Evolutionary conservation across 1,140 invertebrate genomes (phyloP).

Genomic region (Drosophila miranda): DNA sequence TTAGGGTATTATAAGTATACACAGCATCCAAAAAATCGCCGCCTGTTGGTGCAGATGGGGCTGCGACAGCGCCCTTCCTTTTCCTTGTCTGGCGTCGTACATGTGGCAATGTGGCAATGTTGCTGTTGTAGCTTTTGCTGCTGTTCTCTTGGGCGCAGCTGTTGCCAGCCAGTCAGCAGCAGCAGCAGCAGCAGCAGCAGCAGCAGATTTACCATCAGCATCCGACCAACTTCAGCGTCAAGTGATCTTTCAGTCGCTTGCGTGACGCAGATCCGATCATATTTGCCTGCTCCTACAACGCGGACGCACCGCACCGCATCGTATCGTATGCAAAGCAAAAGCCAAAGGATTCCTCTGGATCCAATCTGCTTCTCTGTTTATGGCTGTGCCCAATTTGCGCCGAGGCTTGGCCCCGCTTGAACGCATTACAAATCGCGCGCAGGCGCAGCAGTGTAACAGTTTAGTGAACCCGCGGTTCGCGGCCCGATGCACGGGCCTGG

Average conservation of each 20-base stretch:
- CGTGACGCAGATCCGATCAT: slow-evolving; percentile 60
- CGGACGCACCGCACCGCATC: slow-evolving; percentile 10
- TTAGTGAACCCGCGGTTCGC: slow-evolving; percentile 58
- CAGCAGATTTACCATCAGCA: slow-evolving; percentile 34
- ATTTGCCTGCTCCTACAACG: slow-evolving; percentile 59
- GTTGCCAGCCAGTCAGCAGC: slow-evolving; percentile 7
- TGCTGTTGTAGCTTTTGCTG: slow-evolving; percentile 13
- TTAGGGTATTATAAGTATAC: slow-evolving; percentile 62
- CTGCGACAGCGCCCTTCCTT: slow-evolving; percentile 52
- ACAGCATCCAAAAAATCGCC: slow-evolving; percentile 23
- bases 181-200: slow-evolving; percentile 32
- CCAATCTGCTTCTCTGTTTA: slow-evolving; percentile 6
- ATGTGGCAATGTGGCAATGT: slow-evolving; percentile 38
- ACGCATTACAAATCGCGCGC: slow-evolving; percentile 63
- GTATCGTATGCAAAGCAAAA: slow-evolving; percentile 11
- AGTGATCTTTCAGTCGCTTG: slow-evolving; percentile 63
- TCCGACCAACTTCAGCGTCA: slow-evolving; percentile 37
- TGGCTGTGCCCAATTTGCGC: slow-evolving; percentile 18
- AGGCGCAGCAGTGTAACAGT: slow-evolving; percentile 47
- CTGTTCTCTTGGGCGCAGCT: slow-evolving; percentile 28
- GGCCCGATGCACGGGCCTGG: slow-evolving; percentile 10
- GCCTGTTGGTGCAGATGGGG: slow-evolving; percentile 40
- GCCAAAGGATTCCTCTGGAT: slow-evolving; percentile 38
- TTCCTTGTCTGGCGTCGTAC: slow-evolving; percentile 26
- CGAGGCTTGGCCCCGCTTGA: slow-evolving; percentile 61